A percentile compares a stretch with the other conserved stretches of the same genome.
Evolutionary conservation across 2,888 invertebrate species (phyloP).

Genomic region (Entomobrya multifasciata): DNA sequence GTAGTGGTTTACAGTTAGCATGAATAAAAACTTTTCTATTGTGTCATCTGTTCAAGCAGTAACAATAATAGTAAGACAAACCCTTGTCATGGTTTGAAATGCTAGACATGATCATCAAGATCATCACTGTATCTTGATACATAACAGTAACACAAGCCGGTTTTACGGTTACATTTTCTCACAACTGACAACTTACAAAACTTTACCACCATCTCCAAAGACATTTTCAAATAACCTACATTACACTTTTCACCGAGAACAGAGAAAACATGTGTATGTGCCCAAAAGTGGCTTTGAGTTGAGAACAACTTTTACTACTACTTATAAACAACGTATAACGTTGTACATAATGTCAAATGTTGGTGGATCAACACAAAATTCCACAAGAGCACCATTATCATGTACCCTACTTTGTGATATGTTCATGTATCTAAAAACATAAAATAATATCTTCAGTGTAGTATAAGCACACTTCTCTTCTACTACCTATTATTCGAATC

Average conservation of each 20-base stretch:
- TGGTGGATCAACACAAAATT: conserved; percentile 34
- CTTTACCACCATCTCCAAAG: neutral
- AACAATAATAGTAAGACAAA: conserved; percentile 34
- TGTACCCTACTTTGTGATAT: conserved; percentile 13
- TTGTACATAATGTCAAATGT: conserved; percentile 15
- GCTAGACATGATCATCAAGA: conserved; percentile 16
- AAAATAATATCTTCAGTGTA: neutral
- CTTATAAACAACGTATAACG: no score
- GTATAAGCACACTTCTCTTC: neutral
- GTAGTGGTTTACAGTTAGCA: neutral
- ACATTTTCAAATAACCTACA: neutral
- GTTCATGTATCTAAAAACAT: conserved; percentile 12
- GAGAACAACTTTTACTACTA: conserved; percentile 7
- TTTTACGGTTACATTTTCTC: conserved; percentile 4
- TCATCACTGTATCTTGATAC: conserved; percentile 36
- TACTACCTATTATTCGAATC: conserved; percentile 36
- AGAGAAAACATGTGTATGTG: neutral
- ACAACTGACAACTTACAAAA: neutral
- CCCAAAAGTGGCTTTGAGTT: neutral
- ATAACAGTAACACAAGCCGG: neutral
- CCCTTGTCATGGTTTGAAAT: conserved; percentile 14
- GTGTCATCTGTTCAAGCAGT: conserved; percentile 41
- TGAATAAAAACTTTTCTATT: conserved; percentile 1
- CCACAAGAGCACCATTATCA: neutral
- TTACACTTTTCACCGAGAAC: no score